Evolutionary conservation across 2,797 vertebrate species (phyloP).

Genomic region (Acrossocheilus fasciatus): DNA sequence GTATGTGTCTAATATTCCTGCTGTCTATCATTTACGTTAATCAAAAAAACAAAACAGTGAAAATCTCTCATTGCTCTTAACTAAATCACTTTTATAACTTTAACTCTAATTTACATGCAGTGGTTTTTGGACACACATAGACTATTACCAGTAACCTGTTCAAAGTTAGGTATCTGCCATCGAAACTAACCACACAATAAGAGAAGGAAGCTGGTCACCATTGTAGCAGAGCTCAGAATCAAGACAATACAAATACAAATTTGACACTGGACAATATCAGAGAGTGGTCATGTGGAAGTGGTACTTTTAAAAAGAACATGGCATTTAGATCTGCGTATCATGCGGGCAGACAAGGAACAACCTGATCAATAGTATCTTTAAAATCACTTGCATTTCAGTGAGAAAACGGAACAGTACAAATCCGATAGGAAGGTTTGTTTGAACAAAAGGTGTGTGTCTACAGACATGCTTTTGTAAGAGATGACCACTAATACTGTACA

Average conservation of each 20-base stretch:
- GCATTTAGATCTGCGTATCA: background rate
- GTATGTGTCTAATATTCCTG: background rate
- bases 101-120: no score
- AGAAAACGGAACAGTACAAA: constrained; percentile 2
- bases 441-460: background rate
- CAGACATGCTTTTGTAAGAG: background rate
- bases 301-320: background rate
- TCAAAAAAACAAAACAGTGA: background rate
- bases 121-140: no score
- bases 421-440: background rate
- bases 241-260: background rate
- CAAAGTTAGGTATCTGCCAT: background rate
- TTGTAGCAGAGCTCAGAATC: background rate
- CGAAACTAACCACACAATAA: background rate
- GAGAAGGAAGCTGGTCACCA: background rate
- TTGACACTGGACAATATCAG: background rate
- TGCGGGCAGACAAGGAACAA: background rate
- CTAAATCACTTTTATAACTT: no score
- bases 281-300: background rate
- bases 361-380: background rate
- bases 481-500: background rate
- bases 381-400: background rate
- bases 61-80: background rate
- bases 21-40: background rate
- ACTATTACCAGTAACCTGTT: background rate